These are phyloP conservation scores for Mesorhabditis spiculigera DNA, from an alignment of 2,888 invertebrate species.

Conservation along the genomic window DNA sequence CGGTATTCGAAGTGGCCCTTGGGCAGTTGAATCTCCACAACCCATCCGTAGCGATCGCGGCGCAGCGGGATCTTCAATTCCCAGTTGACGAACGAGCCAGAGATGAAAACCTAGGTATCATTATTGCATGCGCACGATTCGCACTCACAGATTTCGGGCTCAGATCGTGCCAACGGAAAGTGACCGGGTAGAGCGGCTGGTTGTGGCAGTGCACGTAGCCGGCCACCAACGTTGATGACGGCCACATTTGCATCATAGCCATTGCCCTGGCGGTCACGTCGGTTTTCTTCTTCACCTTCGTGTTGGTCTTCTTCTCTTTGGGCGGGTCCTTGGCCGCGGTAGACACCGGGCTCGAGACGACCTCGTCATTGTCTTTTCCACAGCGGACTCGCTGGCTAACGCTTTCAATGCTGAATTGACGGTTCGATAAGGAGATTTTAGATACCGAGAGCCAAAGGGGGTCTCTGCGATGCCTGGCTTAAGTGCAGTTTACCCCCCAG, in stretches of 20 bases:
- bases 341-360: no score
- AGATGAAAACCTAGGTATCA: constrained; percentile 10
- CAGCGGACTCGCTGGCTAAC: no score
- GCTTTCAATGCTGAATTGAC: no score
- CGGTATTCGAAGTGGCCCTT: constrained; percentile 15
- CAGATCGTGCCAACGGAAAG: constrained; percentile 11
- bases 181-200: constrained; percentile 12
- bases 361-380: no score
- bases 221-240: neutral
- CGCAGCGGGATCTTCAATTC: constrained; percentile 14
- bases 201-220: neutral
- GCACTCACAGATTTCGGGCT: constrained; percentile 9
- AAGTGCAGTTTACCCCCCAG: no score
- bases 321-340: no score
- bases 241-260: neutral
- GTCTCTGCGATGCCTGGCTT: no score
- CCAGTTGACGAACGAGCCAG: constrained; percentile 17
- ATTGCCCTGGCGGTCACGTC: neutral
- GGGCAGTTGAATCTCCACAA: constrained; percentile 11
- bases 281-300: no score
- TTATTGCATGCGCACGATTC: neutral
- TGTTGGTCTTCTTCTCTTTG: no score
- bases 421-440: no score
- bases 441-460: no score
- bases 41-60: constrained; percentile 11